Evolutionary conservation across 2,888 invertebrate genomes (phyloP), one percentile per base, ranked within the genome.

Genomic region (Rhabditoides inermis): DNA sequence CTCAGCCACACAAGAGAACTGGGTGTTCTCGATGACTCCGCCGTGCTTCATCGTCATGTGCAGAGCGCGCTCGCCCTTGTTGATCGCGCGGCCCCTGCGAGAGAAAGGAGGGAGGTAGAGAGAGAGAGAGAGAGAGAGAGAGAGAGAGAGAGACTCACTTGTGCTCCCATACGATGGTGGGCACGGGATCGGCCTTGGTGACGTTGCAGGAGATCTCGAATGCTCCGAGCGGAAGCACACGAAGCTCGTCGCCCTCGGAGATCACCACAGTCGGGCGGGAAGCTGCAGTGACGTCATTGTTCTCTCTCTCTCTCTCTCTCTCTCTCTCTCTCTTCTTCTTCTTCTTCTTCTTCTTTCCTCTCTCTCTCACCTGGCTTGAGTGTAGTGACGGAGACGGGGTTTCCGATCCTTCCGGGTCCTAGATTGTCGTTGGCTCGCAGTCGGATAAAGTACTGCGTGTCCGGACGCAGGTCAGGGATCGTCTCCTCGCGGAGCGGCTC

Each of bases 151-250:
- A 10, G n/a, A 50, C 61, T 56, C 30, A 64, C 71, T 66, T 69
- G 49, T 68, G 69, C 42, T 66, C 58, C 72, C 71, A 73, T 6
- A 56, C 50, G 25, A 75, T 53, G 15, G 51, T 51, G 15, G 74
- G 72, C 6, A 58, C 56, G n/a, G 74, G 74, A 59, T 74, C 74
- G 3, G 70, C 70, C 27, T 63, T 52, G 12, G 68, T 70, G 1
- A 75, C 65, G 50, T 75, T 75, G 50, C 74, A 74, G 27, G 51
- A 54, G 42, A 74, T 51, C 27, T 59, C 61, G 58, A 74, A 74
- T 2, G 73, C 62, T 35, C 57, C 55, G 51, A 68, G 55, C 6
- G 74, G 74, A 22, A 70, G 55, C 18, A 72, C 69, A 32, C 62
- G 42, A 10, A 75, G 42, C 51, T 74, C 72, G 12, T 65, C 63